Percentiles rank a stretch among this genome's conserved stretches.
phyloP scores from a whole-genome alignment of 2,113 vertebrate species.

The Protobothrops flavoviridis region DNA sequence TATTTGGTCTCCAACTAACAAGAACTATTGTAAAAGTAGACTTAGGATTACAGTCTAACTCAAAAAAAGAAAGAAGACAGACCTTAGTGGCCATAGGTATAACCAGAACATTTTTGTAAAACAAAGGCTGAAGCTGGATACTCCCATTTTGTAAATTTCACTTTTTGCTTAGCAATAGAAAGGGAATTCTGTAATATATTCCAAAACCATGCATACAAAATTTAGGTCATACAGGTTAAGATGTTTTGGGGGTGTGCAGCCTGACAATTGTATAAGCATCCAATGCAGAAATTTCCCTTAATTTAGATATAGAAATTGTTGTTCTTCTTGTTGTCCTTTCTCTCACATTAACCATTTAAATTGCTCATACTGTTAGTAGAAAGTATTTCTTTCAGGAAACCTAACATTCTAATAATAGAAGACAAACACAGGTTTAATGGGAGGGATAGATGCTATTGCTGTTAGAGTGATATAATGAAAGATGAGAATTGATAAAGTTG shows the following conservation, averaged over 20 bases:
- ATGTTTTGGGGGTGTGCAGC: not conserved
- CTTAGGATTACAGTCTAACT: too few relatives aligned
- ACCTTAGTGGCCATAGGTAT: too few relatives aligned
- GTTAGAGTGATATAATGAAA: not conserved
- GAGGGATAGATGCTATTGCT: not conserved
- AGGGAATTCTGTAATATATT: not conserved
- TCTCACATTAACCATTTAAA: not conserved
- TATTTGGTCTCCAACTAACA: not conserved
- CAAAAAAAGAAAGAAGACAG: too few relatives aligned
- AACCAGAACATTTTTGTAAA: too few relatives aligned
- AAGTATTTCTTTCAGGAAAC: fast-evolving
- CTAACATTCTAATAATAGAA: not conserved
- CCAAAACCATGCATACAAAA: too few relatives aligned
- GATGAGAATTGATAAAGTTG: not conserved
- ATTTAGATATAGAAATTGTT: not conserved
- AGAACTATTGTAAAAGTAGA: not conserved
- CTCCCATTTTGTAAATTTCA: too few relatives aligned
- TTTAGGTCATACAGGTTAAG: not conserved
- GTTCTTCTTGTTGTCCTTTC: not conserved
- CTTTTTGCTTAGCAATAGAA: not conserved
- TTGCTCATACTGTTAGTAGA: not conserved
- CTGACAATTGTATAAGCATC: not conserved
- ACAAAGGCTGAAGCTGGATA: too few relatives aligned
- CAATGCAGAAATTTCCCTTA: not conserved
- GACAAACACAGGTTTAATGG: not conserved